phyloP scores from a whole-genome alignment of 2,888 invertebrate genomes.

The Cremastinae sp. region DNA sequence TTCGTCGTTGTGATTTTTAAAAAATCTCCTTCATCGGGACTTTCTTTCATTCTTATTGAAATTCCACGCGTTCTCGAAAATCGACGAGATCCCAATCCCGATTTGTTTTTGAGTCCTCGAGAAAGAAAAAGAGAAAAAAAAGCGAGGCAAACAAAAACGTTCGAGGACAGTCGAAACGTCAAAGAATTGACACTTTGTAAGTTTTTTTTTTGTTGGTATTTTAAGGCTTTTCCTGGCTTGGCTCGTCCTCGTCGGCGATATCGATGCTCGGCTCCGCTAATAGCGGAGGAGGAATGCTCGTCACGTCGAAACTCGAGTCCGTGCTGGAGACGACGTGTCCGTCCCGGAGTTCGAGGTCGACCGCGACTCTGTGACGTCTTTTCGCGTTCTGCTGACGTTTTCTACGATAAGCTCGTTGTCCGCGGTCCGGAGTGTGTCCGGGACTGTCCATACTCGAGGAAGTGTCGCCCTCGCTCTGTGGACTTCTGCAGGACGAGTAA shows the following conservation, averaged over 20 bases:
- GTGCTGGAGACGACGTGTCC: constrained; percentile 81
- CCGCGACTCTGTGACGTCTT: constrained; percentile 77
- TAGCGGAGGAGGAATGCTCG: constrained; percentile 89
- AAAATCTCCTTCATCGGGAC: constrained; percentile 15
- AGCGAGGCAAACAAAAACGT: neutral
- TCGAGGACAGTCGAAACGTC: neutral
- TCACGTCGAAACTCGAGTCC: constrained; percentile 88
- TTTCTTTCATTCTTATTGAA: constrained; percentile 5
- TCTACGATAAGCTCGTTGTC: constrained; percentile 75
- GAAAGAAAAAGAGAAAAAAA: neutral
- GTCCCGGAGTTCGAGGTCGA: constrained; percentile 79
- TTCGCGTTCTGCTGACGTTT: constrained; percentile 76
- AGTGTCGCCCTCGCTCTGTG: constrained; percentile 79
- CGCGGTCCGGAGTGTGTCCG: constrained; percentile 77
- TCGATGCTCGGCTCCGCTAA: constrained; percentile 82
- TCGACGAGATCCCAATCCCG: too few species aligned
- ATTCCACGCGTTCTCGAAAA: too few species aligned
- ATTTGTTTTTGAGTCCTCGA: too few species aligned
- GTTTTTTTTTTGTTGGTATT: constrained; percentile 21
- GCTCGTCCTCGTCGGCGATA: constrained; percentile 81
- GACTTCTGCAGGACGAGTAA: constrained; percentile 75
- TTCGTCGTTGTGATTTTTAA: constrained; percentile 57
- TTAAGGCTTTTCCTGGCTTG: constrained; percentile 26
- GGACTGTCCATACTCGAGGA: constrained; percentile 79
- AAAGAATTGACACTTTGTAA: neutral